These are phyloP conservation scores for Notothenia coriiceps DNA, from an alignment of 2,113 vertebrate genomes.

Conservation along the genomic window DNA sequence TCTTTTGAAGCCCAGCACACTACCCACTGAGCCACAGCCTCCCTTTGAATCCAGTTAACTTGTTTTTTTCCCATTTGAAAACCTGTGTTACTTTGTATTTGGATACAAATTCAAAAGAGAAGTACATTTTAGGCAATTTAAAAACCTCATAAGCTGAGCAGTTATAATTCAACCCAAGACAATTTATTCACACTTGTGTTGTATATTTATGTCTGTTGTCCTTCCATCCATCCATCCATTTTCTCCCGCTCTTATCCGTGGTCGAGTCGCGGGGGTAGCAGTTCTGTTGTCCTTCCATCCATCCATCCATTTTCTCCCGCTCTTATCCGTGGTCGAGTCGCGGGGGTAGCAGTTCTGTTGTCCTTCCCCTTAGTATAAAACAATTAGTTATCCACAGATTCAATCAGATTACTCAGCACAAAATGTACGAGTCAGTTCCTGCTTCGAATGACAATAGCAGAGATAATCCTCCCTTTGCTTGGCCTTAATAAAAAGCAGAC, in stretches of 20 bases:
- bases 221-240: background rate
- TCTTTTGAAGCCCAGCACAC: no score
- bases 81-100: background rate
- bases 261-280: no score
- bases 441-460: slow-evolving; percentile 39
- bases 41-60: no score
- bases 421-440: slow-evolving; percentile 51
- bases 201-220: slow-evolving; percentile 1
- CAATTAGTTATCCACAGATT: slow-evolving; percentile 9
- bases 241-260: no score
- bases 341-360: background rate
- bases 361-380: slow-evolving; percentile 7
- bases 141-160: background rate
- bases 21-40: no score
- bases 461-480: slow-evolving; percentile 15
- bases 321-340: no score
- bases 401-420: slow-evolving; percentile 32
- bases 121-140: background rate
- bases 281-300: background rate
- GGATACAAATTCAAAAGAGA: background rate
- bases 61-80: background rate
- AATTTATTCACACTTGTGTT: slow-evolving; percentile 23
- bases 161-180: slow-evolving; percentile 7
- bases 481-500: slow-evolving; percentile 35
- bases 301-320: no score